phyloP scores from a whole-genome alignment of 2,797 vertebrate genomes.

The Enteromius fasciolatus region DNA sequence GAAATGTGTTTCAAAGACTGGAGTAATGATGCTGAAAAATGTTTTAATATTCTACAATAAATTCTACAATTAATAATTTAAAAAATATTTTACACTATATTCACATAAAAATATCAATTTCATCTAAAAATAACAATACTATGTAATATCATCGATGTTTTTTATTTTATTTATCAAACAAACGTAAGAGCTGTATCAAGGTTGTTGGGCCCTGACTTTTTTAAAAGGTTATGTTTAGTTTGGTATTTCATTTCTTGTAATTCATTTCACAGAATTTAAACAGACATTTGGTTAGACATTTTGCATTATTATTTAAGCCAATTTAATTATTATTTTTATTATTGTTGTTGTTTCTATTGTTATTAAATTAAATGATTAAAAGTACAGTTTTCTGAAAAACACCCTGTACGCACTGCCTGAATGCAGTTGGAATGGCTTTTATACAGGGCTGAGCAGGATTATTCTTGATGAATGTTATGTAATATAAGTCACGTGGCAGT shows the following conservation, averaged over 20 bases:
- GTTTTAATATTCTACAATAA: neutral
- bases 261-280: neutral
- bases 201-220: neutral
- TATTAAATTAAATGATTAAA: too few species aligned
- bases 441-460: neutral
- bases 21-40: neutral
- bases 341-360: neutral
- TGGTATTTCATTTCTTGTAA: neutral
- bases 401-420: neutral
- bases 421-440: neutral
- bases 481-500: neutral
- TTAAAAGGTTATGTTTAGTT: neutral
- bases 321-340: neutral
- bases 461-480: neutral
- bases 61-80: neutral
- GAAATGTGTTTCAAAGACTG: neutral
- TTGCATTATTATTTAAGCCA: neutral
- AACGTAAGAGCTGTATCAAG: too few species aligned
- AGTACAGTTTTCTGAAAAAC: neutral
- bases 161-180: too few species aligned
- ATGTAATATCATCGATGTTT: too few species aligned
- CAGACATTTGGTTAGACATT: neutral
- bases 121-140: too few species aligned
- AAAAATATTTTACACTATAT: neutral
- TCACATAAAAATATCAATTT: neutral